Evolutionary conservation across 2,113 vertebrate genomes (phyloP).

Genomic region (Leiothrix lutea): DNA sequence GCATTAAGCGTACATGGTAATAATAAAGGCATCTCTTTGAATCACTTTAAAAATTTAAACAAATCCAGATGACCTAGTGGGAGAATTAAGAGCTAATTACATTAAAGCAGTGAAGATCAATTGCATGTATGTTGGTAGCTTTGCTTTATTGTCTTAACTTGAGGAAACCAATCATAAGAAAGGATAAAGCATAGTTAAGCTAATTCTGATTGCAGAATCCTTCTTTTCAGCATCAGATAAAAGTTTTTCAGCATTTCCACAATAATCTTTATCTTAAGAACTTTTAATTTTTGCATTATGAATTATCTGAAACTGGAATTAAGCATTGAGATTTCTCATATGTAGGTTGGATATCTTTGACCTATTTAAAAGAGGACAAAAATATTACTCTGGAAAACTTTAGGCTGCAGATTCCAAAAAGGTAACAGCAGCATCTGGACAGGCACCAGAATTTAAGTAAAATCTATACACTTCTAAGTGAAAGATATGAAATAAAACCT

Average conservation of each 20-base stretch:
- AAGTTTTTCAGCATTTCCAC: neutral
- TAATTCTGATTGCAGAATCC: neutral
- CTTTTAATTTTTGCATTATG: neutral
- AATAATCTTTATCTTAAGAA: neutral
- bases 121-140: constrained; percentile 29
- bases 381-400: neutral
- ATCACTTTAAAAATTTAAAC: constrained; percentile 58
- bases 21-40: constrained; percentile 65
- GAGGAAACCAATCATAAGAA: neutral
- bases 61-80: constrained; percentile 38
- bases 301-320: neutral
- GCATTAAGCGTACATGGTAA: constrained; percentile 32
- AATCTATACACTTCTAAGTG: neutral
- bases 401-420: neutral
- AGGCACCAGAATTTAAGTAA: neutral
- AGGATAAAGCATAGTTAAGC: constrained; percentile 10
- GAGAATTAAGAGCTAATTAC: constrained; percentile 63
- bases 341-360: neutral
- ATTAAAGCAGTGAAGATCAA: constrained; percentile 59
- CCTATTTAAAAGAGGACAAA: neutral
- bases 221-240: neutral
- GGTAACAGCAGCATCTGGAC: neutral
- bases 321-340: neutral
- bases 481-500: neutral
- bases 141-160: constrained; percentile 31